Percentiles rank a stretch among this genome's conserved stretches.
phyloP scores from a whole-genome alignment of 2,797 vertebrate species.

The Emydoidea blandingii region DNA sequence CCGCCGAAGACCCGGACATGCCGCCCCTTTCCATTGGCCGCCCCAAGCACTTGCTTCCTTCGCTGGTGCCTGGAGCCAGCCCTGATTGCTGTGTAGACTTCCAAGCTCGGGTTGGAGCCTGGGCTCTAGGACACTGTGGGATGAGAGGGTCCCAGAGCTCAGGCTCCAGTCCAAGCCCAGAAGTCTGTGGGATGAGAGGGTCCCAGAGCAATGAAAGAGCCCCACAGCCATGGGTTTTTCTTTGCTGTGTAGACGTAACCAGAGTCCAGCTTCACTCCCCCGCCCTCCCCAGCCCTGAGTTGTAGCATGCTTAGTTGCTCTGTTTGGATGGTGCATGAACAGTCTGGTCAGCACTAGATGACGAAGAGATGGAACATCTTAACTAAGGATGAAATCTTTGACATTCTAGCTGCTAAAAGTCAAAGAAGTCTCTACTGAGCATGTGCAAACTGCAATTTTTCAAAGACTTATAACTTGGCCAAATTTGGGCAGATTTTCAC shows the following conservation, averaged over 20 bases:
- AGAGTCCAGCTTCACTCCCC: no score
- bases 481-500: background rate
- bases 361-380: background rate
- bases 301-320: background rate
- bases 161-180: no score
- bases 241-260: no score
- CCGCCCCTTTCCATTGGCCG: no score
- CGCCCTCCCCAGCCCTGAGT: no score
- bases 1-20: no score
- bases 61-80: no score
- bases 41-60: no score
- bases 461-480: background rate
- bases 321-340: background rate
- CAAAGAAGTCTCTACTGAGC: background rate
- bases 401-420: background rate
- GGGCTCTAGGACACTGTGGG: background rate
- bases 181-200: no score
- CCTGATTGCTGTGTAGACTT: background rate
- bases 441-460: background rate
- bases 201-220: no score
- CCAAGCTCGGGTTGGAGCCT: background rate
- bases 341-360: background rate
- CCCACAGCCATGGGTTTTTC: no score
- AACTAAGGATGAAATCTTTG: background rate
- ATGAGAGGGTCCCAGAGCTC: background rate